These are phyloP conservation scores for Pelodiscus sinensis DNA, from an alignment of 2,113 vertebrate genomes.

Conservation along the genomic window DNA sequence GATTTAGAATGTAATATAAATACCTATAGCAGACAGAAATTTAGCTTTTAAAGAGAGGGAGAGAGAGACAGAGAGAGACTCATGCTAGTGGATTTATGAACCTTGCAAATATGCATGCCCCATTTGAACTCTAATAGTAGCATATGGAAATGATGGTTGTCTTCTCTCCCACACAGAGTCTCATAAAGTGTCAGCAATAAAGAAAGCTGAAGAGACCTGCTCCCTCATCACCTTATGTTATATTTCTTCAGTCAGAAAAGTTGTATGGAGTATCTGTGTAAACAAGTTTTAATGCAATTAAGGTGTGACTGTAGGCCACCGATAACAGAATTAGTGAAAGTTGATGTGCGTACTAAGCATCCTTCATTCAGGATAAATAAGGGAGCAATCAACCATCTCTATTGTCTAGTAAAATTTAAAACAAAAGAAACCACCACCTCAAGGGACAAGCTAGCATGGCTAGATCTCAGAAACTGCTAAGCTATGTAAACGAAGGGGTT, in stretches of 20 bases:
- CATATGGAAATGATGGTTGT: background rate
- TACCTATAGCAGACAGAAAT: background rate
- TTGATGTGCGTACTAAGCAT: background rate
- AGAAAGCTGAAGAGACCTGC: background rate
- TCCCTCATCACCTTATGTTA: background rate
- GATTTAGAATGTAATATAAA: constrained; percentile 19
- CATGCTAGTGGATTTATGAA: background rate
- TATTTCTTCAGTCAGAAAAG: background rate
- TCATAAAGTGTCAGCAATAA: background rate
- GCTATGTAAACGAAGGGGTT: no score
- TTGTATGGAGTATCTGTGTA: background rate
- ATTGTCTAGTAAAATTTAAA: no score
- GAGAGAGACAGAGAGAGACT: background rate
- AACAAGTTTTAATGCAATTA: background rate
- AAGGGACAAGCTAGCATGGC: no score
- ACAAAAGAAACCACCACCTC: no score
- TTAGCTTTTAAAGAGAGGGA: background rate
- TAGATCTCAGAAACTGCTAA: no score
- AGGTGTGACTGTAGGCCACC: background rate
- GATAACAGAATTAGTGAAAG: background rate
- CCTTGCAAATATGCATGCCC: background rate
- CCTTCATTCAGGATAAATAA: no score
- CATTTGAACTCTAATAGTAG: background rate
- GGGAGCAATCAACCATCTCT: no score
- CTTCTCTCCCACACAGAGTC: background rate